phyloP scores from a whole-genome alignment of 2,888 invertebrate genomes.

The Thymelicus lineola region DNA sequence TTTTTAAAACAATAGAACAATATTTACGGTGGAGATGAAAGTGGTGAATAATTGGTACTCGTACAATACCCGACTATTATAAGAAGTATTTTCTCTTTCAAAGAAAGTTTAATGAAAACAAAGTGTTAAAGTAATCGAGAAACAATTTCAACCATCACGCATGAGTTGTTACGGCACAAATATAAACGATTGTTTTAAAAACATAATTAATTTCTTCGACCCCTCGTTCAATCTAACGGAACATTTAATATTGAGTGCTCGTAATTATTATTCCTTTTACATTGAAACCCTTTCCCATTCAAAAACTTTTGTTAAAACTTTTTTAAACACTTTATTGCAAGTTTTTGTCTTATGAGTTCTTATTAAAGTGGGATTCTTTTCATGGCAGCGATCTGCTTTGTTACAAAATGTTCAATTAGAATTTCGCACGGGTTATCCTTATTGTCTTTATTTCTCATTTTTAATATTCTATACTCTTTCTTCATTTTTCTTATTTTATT shows the following conservation, averaged over 20 bases:
- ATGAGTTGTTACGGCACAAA: constrained; percentile 79
- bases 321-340: constrained; percentile 58
- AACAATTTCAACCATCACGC: constrained; percentile 82
- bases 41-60: constrained; percentile 7
- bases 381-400: constrained; percentile 44
- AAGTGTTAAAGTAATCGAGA: constrained; percentile 81
- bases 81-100: constrained; percentile 50
- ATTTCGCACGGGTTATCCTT: constrained; percentile 48
- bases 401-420: constrained; percentile 50
- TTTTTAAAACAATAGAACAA: too few relatives aligned
- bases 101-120: constrained; percentile 80
- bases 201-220: constrained; percentile 82
- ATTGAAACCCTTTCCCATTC: constrained; percentile 75
- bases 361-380: constrained; percentile 46
- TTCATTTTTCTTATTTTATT: constrained; percentile 72
- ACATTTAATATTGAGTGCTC: constrained; percentile 85
- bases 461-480: constrained; percentile 53
- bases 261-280: constrained; percentile 83
- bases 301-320: constrained; percentile 72
- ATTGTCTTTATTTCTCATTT: constrained; percentile 52
- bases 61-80: constrained; percentile 45
- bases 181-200: constrained; percentile 84
- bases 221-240: constrained; percentile 78
- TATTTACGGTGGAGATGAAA: not conserved
- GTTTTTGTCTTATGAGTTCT: constrained; percentile 55